Conservation (phyloP, 2,888 invertebrate species). For the Drosophila aldrichi region DNA sequence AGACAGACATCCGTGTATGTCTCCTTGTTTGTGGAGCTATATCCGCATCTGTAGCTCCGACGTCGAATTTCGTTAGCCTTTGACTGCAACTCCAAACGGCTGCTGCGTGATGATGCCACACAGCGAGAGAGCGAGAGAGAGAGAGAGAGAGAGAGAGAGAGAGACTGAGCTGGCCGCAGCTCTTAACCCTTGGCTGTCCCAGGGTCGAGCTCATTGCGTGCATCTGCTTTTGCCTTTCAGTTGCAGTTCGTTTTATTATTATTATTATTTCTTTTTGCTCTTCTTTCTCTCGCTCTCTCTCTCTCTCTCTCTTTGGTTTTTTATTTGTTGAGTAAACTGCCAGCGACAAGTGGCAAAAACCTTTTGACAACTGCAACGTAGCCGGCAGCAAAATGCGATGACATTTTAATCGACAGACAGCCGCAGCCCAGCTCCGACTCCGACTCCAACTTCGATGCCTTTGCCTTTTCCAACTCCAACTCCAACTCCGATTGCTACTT, state of each 20-base stretch:
- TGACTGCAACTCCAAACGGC: conserved; percentile 35
- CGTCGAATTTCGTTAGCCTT: conserved; percentile 52
- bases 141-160: neutral
- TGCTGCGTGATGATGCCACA: conserved; percentile 37
- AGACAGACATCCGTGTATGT: neutral
- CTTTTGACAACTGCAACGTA: conserved; percentile 63
- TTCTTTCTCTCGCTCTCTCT: neutral
- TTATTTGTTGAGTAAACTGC: conserved; percentile 28
- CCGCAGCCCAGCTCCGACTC: conserved; percentile 10
- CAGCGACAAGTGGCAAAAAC: conserved; percentile 56
- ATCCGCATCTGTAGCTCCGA: conserved; percentile 43
- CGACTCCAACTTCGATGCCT: conserved; percentile 4
- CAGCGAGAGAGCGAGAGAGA: neutral
- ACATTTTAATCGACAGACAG: conserved; percentile 77
- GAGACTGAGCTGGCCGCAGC: conserved; percentile 22
- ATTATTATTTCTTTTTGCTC: conserved; percentile 20
- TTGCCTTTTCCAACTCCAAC: conserved; percentile 1
- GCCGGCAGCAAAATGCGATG: conserved; percentile 77
- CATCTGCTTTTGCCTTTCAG: conserved; percentile 17
- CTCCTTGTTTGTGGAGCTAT: conserved; percentile 47
- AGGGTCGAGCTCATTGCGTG: conserved; percentile 36
- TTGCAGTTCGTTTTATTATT: conserved; percentile 16
- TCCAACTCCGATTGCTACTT: conserved; percentile 7
- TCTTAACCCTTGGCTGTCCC: conserved; percentile 53
- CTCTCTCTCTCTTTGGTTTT: conserved; percentile 3